Conservation (phyloP, 2,797 vertebrate genomes). For the Chiropotes sagulatus region DNA sequence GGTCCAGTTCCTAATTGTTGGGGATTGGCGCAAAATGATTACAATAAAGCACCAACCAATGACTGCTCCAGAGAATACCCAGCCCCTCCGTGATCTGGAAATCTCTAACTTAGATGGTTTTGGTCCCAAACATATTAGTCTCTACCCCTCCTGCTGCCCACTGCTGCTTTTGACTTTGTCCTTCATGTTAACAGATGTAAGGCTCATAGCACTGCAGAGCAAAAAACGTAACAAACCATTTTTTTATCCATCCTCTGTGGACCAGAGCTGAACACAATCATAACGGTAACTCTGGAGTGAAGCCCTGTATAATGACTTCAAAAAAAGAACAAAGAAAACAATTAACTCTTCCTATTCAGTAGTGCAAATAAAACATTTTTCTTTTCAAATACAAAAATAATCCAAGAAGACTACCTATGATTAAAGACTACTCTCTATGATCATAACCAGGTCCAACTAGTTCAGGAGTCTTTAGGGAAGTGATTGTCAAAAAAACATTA, state of each 20-base stretch:
- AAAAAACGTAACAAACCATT: slow-evolving; percentile 30
- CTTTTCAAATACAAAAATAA: slow-evolving; percentile 66
- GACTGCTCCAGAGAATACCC: slow-evolving; percentile 51
- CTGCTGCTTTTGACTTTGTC: slow-evolving; percentile 72
- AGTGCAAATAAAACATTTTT: slow-evolving; percentile 58
- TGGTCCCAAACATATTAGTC: slow-evolving; percentile 81
- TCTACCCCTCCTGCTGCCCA: slow-evolving; percentile 54
- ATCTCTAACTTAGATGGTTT: slow-evolving; percentile 76
- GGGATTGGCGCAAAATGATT: slow-evolving; percentile 56
- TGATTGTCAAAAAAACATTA: slow-evolving; percentile 13
- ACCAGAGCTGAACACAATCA: slow-evolving; percentile 37
- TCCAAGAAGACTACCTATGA: background rate
- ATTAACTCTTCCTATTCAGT: slow-evolving; percentile 48
- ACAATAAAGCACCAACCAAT: slow-evolving; percentile 46
- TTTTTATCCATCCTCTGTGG: slow-evolving; percentile 45
- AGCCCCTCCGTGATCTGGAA: slow-evolving; percentile 48
- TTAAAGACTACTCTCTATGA: slow-evolving; percentile 1
- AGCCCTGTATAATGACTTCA: slow-evolving; percentile 56
- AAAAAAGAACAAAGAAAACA: slow-evolving; percentile 22
- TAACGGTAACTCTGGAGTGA: slow-evolving; percentile 51
- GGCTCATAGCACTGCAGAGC: slow-evolving; percentile 70
- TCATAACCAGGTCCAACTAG: background rate
- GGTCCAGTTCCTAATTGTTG: slow-evolving; percentile 45
- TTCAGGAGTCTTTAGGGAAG: background rate
- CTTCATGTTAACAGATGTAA: slow-evolving; percentile 65